These are phyloP conservation scores for Clarias gariepinus DNA, from an alignment of 2,113 vertebrate genomes.

Conservation along the genomic window DNA sequence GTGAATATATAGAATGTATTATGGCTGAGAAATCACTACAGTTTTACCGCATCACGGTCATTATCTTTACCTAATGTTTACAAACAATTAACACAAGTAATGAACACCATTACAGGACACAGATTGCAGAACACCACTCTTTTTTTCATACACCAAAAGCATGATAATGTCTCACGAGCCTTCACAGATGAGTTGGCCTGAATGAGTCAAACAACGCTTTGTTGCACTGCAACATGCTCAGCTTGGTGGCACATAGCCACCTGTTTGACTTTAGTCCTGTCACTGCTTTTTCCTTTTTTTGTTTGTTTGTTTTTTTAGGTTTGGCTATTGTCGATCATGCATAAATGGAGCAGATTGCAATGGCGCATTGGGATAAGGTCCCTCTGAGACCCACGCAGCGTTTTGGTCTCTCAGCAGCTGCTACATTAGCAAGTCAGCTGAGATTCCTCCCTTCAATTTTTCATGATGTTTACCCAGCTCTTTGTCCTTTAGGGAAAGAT, in stretches of 20 bases:
- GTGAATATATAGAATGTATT: not conserved
- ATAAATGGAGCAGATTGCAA: constrained; percentile 4
- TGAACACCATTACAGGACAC: not conserved
- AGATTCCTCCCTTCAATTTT: constrained; percentile 76
- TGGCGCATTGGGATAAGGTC: constrained; percentile 19
- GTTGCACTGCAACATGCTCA: not conserved
- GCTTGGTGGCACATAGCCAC: constrained; percentile 9
- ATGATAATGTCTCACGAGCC: constrained; percentile 2
- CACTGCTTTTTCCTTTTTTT: not conserved
- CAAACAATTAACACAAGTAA: not conserved
- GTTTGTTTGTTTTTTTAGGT: not conserved
- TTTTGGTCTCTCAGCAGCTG: constrained; percentile 65
- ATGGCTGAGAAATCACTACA: not conserved
- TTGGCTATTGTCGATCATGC: constrained; percentile 8
- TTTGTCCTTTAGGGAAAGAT: constrained; percentile 74
- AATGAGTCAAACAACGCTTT: constrained; percentile 7
- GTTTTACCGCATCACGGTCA: not conserved
- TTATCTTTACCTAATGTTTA: not conserved
- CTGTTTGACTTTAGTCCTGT: constrained; percentile 8
- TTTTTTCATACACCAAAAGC: constrained; percentile 8
- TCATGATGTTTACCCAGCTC: constrained; percentile 80
- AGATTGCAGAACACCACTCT: constrained; percentile 2
- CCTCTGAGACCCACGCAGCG: constrained; percentile 18
- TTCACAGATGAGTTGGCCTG: constrained; percentile 3
- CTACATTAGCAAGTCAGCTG: constrained; percentile 70